Percentiles rank a stretch among this genome's conserved stretches.
These are phyloP conservation scores for Spisula subtruncata DNA, from an alignment of 2,888 invertebrate genomes.

Conservation along the genomic window DNA sequence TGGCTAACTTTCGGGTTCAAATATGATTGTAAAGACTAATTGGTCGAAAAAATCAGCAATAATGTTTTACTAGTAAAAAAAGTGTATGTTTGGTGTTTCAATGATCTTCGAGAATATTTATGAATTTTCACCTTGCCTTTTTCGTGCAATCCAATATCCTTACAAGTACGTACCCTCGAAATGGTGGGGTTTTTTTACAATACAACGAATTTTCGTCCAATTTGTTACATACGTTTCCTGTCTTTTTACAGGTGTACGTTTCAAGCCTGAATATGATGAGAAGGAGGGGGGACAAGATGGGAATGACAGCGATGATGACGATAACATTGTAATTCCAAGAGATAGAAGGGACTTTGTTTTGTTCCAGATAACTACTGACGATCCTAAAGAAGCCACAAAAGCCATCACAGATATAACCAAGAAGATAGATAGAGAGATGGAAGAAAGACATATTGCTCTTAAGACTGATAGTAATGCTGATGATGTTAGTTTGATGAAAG, in stretches of 20 bases:
- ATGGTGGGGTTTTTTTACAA: no score
- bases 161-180: no score
- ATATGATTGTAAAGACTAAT: no score
- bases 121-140: no score
- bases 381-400: slow-evolving; percentile 35
- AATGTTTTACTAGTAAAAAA: no score
- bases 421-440: slow-evolving; percentile 40
- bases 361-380: slow-evolving; percentile 52
- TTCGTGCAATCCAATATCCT: no score
- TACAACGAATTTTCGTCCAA: no score
- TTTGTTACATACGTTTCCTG: no score
- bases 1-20: no score
- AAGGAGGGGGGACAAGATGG: not conserved
- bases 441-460: slow-evolving; percentile 33
- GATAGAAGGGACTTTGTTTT: slow-evolving; percentile 59
- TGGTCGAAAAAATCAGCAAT: no score
- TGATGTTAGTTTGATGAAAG: slow-evolving; percentile 6
- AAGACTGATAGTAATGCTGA: not conserved
- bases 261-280: not conserved
- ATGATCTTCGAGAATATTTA: no score
- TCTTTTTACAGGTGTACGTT: slow-evolving; percentile 36
- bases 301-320: not conserved
- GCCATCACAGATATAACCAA: slow-evolving; percentile 23
- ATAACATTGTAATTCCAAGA: slow-evolving; percentile 22
- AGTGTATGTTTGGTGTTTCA: no score